Evolutionary conservation across 2,797 vertebrate genomes (phyloP).

Genomic region (Alca torda): DNA sequence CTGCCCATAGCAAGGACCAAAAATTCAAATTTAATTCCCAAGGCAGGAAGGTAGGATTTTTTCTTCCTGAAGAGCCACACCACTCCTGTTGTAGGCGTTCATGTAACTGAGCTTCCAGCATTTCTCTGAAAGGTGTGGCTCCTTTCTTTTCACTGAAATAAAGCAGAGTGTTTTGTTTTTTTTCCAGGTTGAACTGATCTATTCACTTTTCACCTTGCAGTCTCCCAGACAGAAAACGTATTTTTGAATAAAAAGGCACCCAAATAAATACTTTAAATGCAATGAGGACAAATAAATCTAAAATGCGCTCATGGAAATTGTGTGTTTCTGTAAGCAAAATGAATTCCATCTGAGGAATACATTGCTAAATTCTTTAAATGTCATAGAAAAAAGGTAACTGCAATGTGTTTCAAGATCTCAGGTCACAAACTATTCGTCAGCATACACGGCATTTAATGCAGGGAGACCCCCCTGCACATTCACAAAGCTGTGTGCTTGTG

Average conservation of each 20-base stretch:
- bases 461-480: not conserved
- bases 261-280: not conserved
- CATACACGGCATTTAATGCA: fast-evolving
- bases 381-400: not conserved
- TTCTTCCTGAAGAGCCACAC: not conserved
- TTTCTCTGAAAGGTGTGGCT: not conserved
- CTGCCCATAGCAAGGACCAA: not conserved
- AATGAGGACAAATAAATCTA: not conserved
- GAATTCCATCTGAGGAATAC: not conserved
- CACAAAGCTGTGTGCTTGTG: not conserved
- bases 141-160: not conserved
- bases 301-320: not conserved
- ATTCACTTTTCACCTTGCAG: not conserved
- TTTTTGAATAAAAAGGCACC: not conserved
- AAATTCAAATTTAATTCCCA: not conserved
- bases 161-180: not conserved
- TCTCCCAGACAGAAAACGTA: not conserved
- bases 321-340: not conserved
- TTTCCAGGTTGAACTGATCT: not conserved
- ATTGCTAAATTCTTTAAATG: not conserved
- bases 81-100: not conserved
- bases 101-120: not conserved
- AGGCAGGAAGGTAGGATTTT: not conserved
- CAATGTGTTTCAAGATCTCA: not conserved
- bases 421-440: not conserved